These are phyloP conservation scores for Aspidiotus destructor DNA, from an alignment of 2,888 invertebrate genomes.

Conservation along the genomic window DNA sequence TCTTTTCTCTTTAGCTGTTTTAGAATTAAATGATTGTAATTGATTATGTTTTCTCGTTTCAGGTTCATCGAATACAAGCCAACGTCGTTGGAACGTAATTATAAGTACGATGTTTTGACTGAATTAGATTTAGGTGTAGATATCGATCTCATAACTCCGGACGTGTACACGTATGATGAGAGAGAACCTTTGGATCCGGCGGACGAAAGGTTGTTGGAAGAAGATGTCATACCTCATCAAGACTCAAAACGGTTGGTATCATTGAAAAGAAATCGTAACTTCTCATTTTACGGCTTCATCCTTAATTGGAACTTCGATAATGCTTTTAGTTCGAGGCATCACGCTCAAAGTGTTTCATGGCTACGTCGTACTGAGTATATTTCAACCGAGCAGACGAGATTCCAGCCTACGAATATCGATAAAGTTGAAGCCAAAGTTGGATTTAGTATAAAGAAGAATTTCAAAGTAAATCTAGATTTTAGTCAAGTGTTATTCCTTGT, in stretches of 20 bases:
- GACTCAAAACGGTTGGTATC: constrained; percentile 60
- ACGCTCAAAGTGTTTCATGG: constrained; percentile 96
- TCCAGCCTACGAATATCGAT: constrained; percentile 91
- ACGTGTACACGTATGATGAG: constrained; percentile 72
- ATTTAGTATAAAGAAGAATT: constrained; percentile 90
- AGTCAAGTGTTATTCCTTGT: no score
- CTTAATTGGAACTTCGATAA: neutral
- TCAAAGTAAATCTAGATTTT: constrained; percentile 45
- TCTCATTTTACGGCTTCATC: neutral
- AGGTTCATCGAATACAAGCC: constrained; percentile 92
- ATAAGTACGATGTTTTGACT: constrained; percentile 91
- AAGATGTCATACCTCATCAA: constrained; percentile 80
- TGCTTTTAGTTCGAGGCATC: constrained; percentile 65
- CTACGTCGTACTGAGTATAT: constrained; percentile 97
- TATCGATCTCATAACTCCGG: constrained; percentile 93
- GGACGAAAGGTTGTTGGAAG: constrained; percentile 91
- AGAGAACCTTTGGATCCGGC: constrained; percentile 72
- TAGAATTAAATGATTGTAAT: neutral
- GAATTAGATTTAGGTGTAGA: constrained; percentile 96
- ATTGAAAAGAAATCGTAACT: neutral
- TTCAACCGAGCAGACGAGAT: constrained; percentile 95
- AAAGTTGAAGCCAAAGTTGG: constrained; percentile 99
- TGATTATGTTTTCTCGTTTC: constrained; percentile 34
- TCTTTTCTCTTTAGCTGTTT: neutral
- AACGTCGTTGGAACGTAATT: constrained; percentile 86